A percentile compares a stretch with the other conserved stretches of the same genome.
These are phyloP conservation scores for Leguminivora glycinivorella DNA, from an alignment of 1,140 invertebrate genomes.

Conservation along the genomic window DNA sequence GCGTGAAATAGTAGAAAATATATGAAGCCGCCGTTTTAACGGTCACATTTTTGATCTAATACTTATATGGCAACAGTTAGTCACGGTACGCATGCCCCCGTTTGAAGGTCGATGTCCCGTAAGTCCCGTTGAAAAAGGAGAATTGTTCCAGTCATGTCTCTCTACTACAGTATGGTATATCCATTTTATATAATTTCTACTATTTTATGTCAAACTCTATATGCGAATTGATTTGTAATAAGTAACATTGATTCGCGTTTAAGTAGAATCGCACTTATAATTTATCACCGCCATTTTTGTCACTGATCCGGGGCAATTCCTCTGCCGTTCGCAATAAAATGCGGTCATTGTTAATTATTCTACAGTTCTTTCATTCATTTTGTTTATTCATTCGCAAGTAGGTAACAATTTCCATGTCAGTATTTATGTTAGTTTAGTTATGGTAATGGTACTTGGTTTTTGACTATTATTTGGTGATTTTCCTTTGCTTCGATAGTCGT, in stretches of 20 bases:
- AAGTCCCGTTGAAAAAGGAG: too few relatives aligned
- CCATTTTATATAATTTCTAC: not conserved
- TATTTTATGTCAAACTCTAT: too few relatives aligned
- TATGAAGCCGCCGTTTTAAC: too few relatives aligned
- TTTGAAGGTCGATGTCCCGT: too few relatives aligned
- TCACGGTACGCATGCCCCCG: too few relatives aligned
- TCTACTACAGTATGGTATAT: too few relatives aligned
- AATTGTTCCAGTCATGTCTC: too few relatives aligned
- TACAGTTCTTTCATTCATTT: not conserved
- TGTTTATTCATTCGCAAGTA: not conserved
- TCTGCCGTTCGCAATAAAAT: too few relatives aligned
- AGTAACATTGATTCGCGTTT: not conserved
- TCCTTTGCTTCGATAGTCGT: not conserved
- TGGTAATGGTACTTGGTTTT: not conserved
- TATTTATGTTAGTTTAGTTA: constrained; percentile 22
- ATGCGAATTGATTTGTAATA: not conserved
- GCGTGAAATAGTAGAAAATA: too few relatives aligned
- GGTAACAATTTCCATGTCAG: not conserved
- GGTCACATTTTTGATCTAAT: too few relatives aligned
- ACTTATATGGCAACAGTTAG: too few relatives aligned
- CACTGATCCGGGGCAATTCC: not conserved
- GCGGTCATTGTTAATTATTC: not conserved
- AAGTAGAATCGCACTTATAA: not conserved
- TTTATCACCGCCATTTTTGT: not conserved
- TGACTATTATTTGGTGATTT: not conserved